phyloP scores from a whole-genome alignment of 1,140 invertebrate genomes.

The Amyelois transitella region DNA sequence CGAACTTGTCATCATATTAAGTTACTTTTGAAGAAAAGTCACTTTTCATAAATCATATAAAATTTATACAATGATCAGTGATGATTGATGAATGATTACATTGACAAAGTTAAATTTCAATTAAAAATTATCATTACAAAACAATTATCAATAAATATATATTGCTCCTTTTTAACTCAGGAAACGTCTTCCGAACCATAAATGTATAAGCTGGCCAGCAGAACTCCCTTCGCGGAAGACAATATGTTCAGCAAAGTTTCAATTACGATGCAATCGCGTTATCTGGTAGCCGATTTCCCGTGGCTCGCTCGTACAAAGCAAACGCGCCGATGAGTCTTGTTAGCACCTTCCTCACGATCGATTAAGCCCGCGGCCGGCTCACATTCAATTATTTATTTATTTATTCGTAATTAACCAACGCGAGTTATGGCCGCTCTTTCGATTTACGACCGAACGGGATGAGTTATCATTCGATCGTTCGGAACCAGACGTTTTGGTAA shows the following conservation, averaged over 20 bases:
- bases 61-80: too few relatives aligned
- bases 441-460: constrained; percentile 58
- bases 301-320: constrained; percentile 14
- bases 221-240: not conserved
- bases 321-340: constrained; percentile 43
- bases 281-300: constrained; percentile 17
- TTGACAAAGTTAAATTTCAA: too few relatives aligned
- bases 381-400: constrained; percentile 74
- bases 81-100: too few relatives aligned
- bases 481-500: constrained; percentile 18
- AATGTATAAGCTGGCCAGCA: not conserved
- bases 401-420: constrained; percentile 71
- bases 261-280: constrained; percentile 1
- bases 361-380: constrained; percentile 67
- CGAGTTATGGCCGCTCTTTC: constrained; percentile 57
- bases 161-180: too few relatives aligned
- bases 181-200: not conserved
- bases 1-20: too few relatives aligned
- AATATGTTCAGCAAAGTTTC: not conserved
- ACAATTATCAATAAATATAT: too few relatives aligned
- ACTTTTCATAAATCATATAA: too few relatives aligned
- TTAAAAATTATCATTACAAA: too few relatives aligned
- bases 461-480: constrained; percentile 55
- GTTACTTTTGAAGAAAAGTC: too few relatives aligned
- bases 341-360: constrained; percentile 65